These are phyloP conservation scores for Drosophila algonquin DNA, from an alignment of 2,888 invertebrate species.

Conservation along the genomic window DNA sequence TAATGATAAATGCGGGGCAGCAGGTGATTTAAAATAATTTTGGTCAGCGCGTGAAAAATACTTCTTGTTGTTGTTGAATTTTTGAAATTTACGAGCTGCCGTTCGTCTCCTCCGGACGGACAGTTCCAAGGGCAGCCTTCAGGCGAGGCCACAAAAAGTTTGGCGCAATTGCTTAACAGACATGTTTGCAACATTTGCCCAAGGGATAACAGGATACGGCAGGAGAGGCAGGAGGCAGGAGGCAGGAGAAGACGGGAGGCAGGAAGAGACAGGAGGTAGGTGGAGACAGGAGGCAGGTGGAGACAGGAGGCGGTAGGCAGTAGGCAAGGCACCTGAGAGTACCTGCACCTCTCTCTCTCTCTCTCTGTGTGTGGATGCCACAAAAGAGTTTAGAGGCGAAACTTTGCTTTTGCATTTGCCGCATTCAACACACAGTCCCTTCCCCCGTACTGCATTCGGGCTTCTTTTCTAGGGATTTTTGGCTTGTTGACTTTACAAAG, in stretches of 20 bases:
- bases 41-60: slow-evolving; percentile 72
- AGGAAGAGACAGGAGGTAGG: slow-evolving; percentile 5
- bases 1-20: slow-evolving; percentile 79
- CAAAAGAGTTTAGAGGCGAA: slow-evolving; percentile 65
- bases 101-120: slow-evolving; percentile 40
- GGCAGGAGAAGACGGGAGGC: slow-evolving; percentile 5
- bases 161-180: slow-evolving; percentile 58
- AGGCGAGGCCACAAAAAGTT: slow-evolving; percentile 49
- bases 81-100: slow-evolving; percentile 70
- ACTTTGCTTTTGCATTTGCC: slow-evolving; percentile 60
- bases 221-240: slow-evolving; percentile 9
- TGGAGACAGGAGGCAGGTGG: slow-evolving; percentile 1
- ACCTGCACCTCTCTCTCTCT: too few species aligned
- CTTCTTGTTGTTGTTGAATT: slow-evolving; percentile 49
- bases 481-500: slow-evolving; percentile 73
- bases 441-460: background rate
- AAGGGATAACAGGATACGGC: slow-evolving; percentile 7
- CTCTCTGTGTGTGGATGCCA: slow-evolving; percentile 52
- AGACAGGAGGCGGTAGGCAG: slow-evolving; percentile 7
- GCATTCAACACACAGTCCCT: slow-evolving; percentile 8
- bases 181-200: slow-evolving; percentile 49
- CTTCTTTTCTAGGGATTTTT: slow-evolving; percentile 54
- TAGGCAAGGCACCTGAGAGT: background rate
- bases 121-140: slow-evolving; percentile 35
- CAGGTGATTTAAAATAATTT: slow-evolving; percentile 81